Evolutionary conservation across 1,140 invertebrate genomes (phyloP), one percentile per base, ranked within the genome.

Genomic region (Lepidurus couesii): DNA sequence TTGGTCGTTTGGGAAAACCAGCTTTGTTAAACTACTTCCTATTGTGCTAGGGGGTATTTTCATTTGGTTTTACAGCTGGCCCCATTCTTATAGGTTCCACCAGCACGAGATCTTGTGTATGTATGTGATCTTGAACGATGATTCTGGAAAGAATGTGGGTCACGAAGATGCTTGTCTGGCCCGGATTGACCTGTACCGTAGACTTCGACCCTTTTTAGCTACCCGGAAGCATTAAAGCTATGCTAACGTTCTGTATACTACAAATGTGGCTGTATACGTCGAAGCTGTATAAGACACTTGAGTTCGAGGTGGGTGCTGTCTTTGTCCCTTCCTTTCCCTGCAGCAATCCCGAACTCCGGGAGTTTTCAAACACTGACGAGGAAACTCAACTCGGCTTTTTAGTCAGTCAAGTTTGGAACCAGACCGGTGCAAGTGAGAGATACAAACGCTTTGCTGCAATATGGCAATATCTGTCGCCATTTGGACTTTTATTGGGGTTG

Each of bases 121-220:
- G 53, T 65, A 7, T 13, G 16, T 65, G 4, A 21, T 65, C 21
- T 65, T 65, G 16, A 65, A n/a, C 4, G 4, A n/a, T 1, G 9
- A 65, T 65, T 65, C n/a, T 21, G 9, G n/a, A 65, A 65, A 65
- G 53, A 65, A 65, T 65, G 53, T 65, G 21, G 53, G 53, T 65
- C 53, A n/a, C 16, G 9, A 34, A 9, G 53, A 65, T 65, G 53
- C 21, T 65, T 65, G 53, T 65, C 53, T 11, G 13, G 34, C 34
- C 34, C 34, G 34, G 34, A 13, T 65, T 65, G 53, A 65, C 53
- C 53, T 65, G 53, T 21, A 65, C n/a, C 53, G 13, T 65, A 7
- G 53, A 65, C 34, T 34, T 34, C 34, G 53, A 65, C 53, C 21
- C 21, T 16, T 65, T 16, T 65, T 65, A 47, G 53, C 53, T 65